Conservation (phyloP, 2,888 invertebrate genomes). For the Nephrotoma flavescens region DNA sequence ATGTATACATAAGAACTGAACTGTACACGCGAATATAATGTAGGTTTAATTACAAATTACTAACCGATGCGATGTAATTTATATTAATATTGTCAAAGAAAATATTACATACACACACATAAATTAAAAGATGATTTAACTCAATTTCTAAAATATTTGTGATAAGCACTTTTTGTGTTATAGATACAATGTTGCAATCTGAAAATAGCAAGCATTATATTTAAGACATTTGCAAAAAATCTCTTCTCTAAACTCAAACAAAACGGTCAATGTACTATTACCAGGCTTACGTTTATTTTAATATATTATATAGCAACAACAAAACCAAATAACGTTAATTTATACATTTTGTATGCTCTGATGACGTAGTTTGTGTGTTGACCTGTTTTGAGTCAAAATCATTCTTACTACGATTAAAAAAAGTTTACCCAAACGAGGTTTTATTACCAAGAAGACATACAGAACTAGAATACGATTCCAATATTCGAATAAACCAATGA, state of each 20-base stretch:
- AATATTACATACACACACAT: not conserved
- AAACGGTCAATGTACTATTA: not conserved
- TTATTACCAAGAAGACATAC: not conserved
- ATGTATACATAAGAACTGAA: not conserved
- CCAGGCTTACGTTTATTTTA: not conserved
- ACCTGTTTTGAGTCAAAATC: not conserved
- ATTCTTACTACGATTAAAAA: not conserved
- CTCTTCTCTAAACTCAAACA: not conserved
- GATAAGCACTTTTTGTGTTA: not conserved
- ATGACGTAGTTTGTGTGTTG: not conserved
- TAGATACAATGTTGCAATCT: not conserved
- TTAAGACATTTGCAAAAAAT: not conserved
- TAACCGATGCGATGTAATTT: not conserved
- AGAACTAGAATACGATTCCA: not conserved
- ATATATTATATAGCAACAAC: not conserved
- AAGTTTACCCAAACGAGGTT: not conserved
- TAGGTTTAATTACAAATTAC: not conserved
- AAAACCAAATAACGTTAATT: not conserved
- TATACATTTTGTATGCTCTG: not conserved
- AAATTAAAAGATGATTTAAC: not conserved
- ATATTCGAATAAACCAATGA: not conserved
- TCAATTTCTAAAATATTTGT: not conserved
- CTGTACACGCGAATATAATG: not conserved
- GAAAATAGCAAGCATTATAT: not conserved
- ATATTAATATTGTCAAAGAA: not conserved